Base-by-base conservation (phyloP, 2,797 vertebrate species). In the Sternarchorhynchus goeldii region DNA sequence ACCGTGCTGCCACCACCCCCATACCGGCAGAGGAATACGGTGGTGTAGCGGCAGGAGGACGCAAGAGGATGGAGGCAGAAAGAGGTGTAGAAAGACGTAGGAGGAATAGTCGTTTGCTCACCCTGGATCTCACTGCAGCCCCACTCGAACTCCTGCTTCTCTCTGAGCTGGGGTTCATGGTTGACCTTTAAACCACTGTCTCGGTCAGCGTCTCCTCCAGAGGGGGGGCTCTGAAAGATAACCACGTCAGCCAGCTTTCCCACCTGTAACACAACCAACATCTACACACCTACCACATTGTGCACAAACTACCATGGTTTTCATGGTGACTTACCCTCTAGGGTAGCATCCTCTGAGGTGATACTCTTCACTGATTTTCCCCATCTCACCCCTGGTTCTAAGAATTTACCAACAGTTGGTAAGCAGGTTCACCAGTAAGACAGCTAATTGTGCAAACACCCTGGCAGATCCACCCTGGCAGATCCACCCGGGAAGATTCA, bases 11-110 rank as follows among this genome's bases (percentile, higher is more conserved):
- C 98, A 4, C 97, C 97, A 0, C 97, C 97, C 0, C 97, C 98
- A 70, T 99, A 99, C 93, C 95, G 98, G 92, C 98, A 99, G 94
- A 95, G 98, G 86, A 99, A 99, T 74, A 99, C 98, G 83, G 97
- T 99, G 88, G 98, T 99, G 92, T 99, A 95, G 94, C 50, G 62
- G 20, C 64, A 57, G 14, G 8, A 34, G 39, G 12, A 34, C 6
- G 36, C 25, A 25, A 25, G 45, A 50, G 45, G 21, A 36, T 17
- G 6, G 41, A 45, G 85, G 78, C 83, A 60, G 34, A 14, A n/a
- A 82, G 78, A 75, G n/a, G 34, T 53, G 18, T 58, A 58, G 50
- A 56, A 14, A 12, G n/a, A 81, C 39, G 84, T 81, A 56, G 70
- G 14, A 60, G 36, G 50, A 66, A 55, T 25, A 25, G 10, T 88